Percentiles rank a stretch among this genome's conserved stretches.
Conservation (phyloP, 1,140 invertebrate species). For the Diabrotica undecimpunctata region DNA sequence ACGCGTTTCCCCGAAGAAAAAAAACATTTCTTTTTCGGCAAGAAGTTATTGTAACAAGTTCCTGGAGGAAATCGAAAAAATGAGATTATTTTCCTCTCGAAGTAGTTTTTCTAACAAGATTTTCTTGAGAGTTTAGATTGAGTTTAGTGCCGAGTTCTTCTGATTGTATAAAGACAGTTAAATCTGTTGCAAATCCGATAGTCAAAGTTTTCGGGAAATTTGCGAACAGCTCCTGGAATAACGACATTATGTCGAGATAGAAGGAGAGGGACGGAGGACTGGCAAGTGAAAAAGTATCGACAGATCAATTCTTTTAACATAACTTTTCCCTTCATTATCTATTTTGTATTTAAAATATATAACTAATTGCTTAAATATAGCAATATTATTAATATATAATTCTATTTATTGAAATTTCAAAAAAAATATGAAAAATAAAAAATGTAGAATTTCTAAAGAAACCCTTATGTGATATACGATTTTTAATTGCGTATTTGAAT, state of each 20-base stretch:
- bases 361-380: too few relatives aligned
- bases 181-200: conserved; percentile 2
- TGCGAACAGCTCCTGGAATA: neutral
- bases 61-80: neutral
- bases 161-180: conserved; percentile 2
- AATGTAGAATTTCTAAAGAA: too few relatives aligned
- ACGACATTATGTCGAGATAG: neutral
- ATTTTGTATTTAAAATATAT: too few relatives aligned
- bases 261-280: too few relatives aligned
- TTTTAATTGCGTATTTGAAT: too few relatives aligned
- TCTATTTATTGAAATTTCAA: too few relatives aligned
- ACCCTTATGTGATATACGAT: too few relatives aligned
- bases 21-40: conserved; percentile 1
- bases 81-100: conserved; percentile 2
- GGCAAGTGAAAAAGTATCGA: too few relatives aligned
- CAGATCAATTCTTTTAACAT: too few relatives aligned
- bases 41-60: conserved; percentile 1
- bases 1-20: neutral
- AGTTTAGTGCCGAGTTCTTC: conserved; percentile 2
- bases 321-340: too few relatives aligned
- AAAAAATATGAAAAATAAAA: too few relatives aligned
- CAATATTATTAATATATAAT: too few relatives aligned
- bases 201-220: neutral
- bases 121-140: conserved; percentile 1
- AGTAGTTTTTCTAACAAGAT: conserved; percentile 2